A percentile compares a stretch with the other conserved stretches of the same genome.
phyloP scores from a whole-genome alignment of 2,888 invertebrate genomes.

The Ephialtes manifestator region DNA sequence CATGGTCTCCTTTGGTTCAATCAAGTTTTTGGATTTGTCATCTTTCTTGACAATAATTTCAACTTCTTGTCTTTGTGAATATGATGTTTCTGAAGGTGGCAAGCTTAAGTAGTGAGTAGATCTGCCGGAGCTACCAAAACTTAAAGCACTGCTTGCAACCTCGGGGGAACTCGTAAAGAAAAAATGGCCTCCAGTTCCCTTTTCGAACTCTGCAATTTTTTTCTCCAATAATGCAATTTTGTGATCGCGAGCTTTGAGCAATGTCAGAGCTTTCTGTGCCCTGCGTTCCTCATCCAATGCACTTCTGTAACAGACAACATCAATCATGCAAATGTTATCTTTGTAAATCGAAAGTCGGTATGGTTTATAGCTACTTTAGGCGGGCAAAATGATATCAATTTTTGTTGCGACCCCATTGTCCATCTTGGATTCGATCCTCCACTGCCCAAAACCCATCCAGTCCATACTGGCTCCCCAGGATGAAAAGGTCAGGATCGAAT shows the following conservation, averaged over 20 bases:
- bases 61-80: not conserved
- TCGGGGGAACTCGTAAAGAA: constrained; percentile 13
- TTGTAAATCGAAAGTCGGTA: not conserved
- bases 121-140: constrained; percentile 6
- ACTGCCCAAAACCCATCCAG: no score
- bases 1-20: not conserved
- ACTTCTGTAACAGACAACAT: constrained; percentile 70
- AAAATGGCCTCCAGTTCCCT: constrained; percentile 49
- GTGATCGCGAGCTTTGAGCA: constrained; percentile 73
- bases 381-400: no score
- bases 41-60: not conserved
- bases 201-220: constrained; percentile 71
- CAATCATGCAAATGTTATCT: constrained; percentile 47
- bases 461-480: no score
- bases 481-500: no score
- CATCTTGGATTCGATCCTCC: no score
- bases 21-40: not conserved
- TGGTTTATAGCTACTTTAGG: not conserved
- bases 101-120: constrained; percentile 57
- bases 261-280: constrained; percentile 72
- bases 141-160: constrained; percentile 17
- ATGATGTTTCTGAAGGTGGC: not conserved
- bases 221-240: constrained; percentile 73
- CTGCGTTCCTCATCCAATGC: constrained; percentile 74
- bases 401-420: no score